These are phyloP conservation scores for Tarsius wallacei DNA, from an alignment of 2,797 vertebrate species.

Conservation along the genomic window DNA sequence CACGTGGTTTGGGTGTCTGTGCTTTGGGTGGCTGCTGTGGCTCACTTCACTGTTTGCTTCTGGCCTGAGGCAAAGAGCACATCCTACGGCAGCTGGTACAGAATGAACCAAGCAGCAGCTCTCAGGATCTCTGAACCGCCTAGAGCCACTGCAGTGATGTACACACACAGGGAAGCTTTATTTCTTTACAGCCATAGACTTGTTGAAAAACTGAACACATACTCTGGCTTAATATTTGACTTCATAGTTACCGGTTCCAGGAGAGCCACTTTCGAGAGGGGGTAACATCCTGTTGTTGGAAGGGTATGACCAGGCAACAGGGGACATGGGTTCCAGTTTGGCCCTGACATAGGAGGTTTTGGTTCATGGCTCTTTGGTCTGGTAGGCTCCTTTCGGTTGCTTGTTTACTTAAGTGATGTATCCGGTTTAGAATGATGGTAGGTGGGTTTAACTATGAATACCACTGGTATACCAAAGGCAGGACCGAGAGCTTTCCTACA, in stretches of 20 bases:
- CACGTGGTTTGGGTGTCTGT: background rate
- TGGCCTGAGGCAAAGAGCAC: background rate
- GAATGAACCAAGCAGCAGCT: background rate
- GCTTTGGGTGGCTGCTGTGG: background rate
- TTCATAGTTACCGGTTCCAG: constrained; percentile 7
- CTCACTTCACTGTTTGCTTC: background rate
- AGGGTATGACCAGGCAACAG: background rate
- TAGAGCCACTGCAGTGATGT: background rate
- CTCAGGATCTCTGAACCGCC: constrained; percentile 6
- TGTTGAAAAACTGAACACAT: constrained; percentile 67
- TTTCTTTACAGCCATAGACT: background rate
- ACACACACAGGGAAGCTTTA: background rate
- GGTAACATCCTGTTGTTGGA: background rate
- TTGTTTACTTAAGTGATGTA: background rate
- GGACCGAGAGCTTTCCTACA: background rate
- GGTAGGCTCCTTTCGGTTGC: background rate
- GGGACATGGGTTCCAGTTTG: background rate
- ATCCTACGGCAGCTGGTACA: background rate
- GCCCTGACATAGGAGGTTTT: background rate
- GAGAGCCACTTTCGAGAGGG: background rate
- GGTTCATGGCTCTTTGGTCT: background rate
- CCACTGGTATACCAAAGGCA: background rate
- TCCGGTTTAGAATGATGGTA: background rate
- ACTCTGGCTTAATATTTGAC: constrained; percentile 60
- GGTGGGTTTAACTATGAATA: background rate